phyloP scores from a whole-genome alignment of 2,888 invertebrate species.

The Blastobasis lacticolella region DNA sequence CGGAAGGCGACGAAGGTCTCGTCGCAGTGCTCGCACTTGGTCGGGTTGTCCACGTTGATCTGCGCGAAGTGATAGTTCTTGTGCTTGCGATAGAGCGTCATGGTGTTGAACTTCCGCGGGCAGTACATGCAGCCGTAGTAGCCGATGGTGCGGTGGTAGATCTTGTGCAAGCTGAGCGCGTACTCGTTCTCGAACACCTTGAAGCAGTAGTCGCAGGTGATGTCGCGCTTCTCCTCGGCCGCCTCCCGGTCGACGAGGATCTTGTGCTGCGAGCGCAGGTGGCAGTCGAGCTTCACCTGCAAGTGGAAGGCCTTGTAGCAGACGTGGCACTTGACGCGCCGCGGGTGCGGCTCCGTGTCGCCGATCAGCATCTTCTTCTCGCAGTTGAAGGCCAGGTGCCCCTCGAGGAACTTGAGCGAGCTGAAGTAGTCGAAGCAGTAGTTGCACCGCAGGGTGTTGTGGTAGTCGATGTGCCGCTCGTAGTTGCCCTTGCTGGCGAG shows the following conservation, averaged over 20 bases:
- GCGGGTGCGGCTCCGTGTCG: constrained; percentile 53
- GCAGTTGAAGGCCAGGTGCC: constrained; percentile 59
- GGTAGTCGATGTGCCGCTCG: constrained; percentile 65
- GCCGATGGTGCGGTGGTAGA: constrained; percentile 60
- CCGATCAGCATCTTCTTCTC: constrained; percentile 60
- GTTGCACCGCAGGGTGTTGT: constrained; percentile 64
- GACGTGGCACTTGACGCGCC: constrained; percentile 56
- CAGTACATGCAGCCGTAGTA: constrained; percentile 69
- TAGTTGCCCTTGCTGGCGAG: constrained; percentile 64
- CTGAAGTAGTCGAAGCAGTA: constrained; percentile 68
- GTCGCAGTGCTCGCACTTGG: constrained; percentile 67
- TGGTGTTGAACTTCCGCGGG: constrained; percentile 63
- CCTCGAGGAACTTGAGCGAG: constrained; percentile 56
- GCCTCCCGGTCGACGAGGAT: constrained; percentile 39
- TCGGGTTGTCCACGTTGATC: constrained; percentile 58
- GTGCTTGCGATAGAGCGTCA: constrained; percentile 64
- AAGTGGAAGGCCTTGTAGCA: constrained; percentile 69
- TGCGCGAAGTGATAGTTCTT: constrained; percentile 61
- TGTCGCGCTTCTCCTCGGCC: constrained; percentile 38
- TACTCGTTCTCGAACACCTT: constrained; percentile 60
- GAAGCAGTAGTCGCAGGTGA: constrained; percentile 66
- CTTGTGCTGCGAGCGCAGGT: constrained; percentile 53
- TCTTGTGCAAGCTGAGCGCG: constrained; percentile 49
- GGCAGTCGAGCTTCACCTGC: constrained; percentile 66
- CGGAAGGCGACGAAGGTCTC: constrained; percentile 70